Evolutionary conservation across 2,888 invertebrate genomes (phyloP), one percentile per base, ranked within the genome.

Genomic region (Scaptomyza flava): DNA sequence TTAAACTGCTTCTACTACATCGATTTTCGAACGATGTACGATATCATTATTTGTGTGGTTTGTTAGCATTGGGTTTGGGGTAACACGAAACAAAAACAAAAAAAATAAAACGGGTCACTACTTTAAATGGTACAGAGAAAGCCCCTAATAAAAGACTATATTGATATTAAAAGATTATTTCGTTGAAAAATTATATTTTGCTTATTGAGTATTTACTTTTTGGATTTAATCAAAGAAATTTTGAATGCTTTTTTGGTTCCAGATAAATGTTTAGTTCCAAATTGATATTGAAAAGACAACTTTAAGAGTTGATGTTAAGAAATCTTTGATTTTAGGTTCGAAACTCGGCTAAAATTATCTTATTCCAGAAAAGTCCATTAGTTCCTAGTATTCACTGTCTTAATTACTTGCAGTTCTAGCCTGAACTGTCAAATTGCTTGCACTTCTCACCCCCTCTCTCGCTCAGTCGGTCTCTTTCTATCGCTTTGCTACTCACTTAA

Each of bases 21-120:
- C 45, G 67, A 72, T 77, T 66, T 72, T 54, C 38, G 17, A 60
- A 57, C 27, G 46, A 60, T 54, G 78, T 63, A 60, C 27, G 46
- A 63, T 58, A 78, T 63, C 72, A 77, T 74, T 77, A 74, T 50
- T 63, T 74, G 73, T 74, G 73, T 67, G 78, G 73, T 53, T 67
- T 63, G 77, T 72, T 66, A 57, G 33, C 62, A 38, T 42, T 77
- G 12, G 46, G 56, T 47, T 47, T 63, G 56, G 43, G 43, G n/a
- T 45, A 30, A 20, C 14, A 14, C 38, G 38, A 38, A 14, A n/a
- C 36, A 8, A 3, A 34, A 3, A 31, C 6, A 17, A 47, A n/a
- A n/a, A 23, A 20, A 41, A 20, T 41, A 52, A 34, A 53, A n/a
- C 31, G 50, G 59, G 45, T 59, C 47, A 61, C 45, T 41, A 52